Base-by-base conservation (phyloP, 1,140 invertebrate genomes). In the Drosophila eugracilis region DNA sequence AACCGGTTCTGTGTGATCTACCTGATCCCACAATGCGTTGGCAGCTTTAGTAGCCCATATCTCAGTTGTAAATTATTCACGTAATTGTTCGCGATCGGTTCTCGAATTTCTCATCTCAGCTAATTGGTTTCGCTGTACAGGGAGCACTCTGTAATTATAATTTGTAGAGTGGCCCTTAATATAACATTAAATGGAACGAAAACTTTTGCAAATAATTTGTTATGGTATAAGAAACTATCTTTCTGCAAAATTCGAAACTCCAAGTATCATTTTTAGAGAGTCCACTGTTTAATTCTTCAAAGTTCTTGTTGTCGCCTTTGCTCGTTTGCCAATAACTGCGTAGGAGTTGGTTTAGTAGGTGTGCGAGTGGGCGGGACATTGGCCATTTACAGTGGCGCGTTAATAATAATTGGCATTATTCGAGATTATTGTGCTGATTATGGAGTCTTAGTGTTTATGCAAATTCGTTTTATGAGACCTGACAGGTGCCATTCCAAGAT, bases 61-160 rank as follows among this genome's bases (percentile, higher is more conserved):
- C 60, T 88, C 53, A 58, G 47, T 57, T 55, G 63, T 88, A 88
- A 88, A 86, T 86, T 86, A 88, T 88, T 76, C 78, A 76, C 63
- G 60, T 86, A 88, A 88, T 81, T 88, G 65, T 75, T 54, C 19
- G 65, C 67, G 81, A 86, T 86, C 44, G 81, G 49, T 69, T 86
- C 76, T 86, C 55, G 73, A 77, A 73, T 79, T 79, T 85, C 58
- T 52, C 70, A 60, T 59, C 58, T 69, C 54, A 44, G 76, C 67
- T 81, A 86, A 86, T 80, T 80, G 72, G 60, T 55, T 44, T 74
- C n/a, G 22, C 17, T 21, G 32, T 55, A 57, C 57, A 55, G 57
- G 34, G 9, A 59, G 9, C 50, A 37, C 32, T 59, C 49, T 32
- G 9, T 55, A 55, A 54, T 24, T 36, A 0, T 4, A 14, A 5